Evolutionary conservation across 2,888 invertebrate genomes (phyloP).

Genomic region (Amitus sp.): DNA sequence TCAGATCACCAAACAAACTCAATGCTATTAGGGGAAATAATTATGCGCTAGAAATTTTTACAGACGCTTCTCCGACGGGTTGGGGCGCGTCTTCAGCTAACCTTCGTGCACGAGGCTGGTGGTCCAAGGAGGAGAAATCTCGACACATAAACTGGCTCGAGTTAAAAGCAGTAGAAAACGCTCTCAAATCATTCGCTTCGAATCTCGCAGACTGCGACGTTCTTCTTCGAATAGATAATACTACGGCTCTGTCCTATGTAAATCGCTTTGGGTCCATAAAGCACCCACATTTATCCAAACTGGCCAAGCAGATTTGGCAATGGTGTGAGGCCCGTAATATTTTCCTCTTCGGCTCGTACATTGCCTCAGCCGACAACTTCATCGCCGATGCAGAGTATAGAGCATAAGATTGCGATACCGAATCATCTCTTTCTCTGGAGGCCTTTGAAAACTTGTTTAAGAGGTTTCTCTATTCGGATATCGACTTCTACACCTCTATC

Average conservation of each 20-base stretch:
- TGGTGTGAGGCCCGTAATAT: conserved; percentile 27
- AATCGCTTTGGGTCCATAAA: conserved; percentile 13
- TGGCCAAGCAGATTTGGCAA: conserved; percentile 11
- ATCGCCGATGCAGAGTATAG: conserved; percentile 46
- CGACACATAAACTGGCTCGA: conserved; percentile 38
- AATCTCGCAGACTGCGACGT: conserved; percentile 24
- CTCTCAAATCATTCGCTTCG: conserved; percentile 14
- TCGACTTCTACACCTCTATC: conserved; percentile 46
- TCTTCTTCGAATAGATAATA: conserved; percentile 42
- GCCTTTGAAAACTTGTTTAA: conserved; percentile 9
- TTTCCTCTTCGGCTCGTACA: conserved; percentile 51
- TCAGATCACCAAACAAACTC: too few relatives aligned
- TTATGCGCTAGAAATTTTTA: conserved; percentile 15
- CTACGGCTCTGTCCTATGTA: conserved; percentile 39
- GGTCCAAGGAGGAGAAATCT: conserved; percentile 17
- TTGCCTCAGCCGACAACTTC: conserved; percentile 48
- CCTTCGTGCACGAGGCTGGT: conserved; percentile 1
- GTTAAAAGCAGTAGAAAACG: conserved; percentile 23
- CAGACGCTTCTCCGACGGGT: conserved; percentile 14
- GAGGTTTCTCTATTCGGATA: conserved; percentile 22
- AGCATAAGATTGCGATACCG: conserved; percentile 26
- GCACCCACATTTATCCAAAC: not conserved
- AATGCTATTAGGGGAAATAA: not conserved
- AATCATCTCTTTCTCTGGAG: conserved; percentile 28
- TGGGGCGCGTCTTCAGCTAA: conserved; percentile 7